Evolutionary conservation across 2,113 vertebrate genomes (phyloP), one percentile per base, ranked within the genome.

Genomic region (Neogale vison): DNA sequence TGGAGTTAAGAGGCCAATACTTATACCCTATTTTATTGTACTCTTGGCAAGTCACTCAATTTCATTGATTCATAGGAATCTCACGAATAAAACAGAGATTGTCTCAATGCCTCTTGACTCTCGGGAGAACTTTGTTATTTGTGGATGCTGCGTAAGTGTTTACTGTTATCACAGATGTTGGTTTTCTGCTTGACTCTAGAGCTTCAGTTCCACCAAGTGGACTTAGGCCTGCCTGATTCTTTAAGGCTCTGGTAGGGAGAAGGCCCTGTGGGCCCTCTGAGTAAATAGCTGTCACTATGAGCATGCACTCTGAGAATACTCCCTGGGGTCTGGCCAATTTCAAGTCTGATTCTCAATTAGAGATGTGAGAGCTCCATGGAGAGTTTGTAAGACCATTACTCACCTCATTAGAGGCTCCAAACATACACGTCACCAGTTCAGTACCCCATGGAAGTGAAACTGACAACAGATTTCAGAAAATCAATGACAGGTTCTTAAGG

Each of bases 391-490:
- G 31, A 74, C 20, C n/a, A 90, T 88, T 52, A 88, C n/a, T 42
- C 39, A 76, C 71, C 39, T 72, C 87, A 81, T 83, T 55, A 90
- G 84, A 50, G 12, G 67, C 59, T 95, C 94, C 45, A 93, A 89
- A 86, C 15, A 11, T 15, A 69, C n/a, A 57, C 61, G 13, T 31
- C 72, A 21, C 52, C 72, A 29, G 31, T 86, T 95, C 55, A 34
- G 26, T 15, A 10, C 45, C 63, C 89, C 6, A 24, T 0, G 0
- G 82, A 92, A 93, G 89, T 93, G 91, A 92, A 97, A 95, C 88
- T 93, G 85, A 67, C n/a, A 93, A 92, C 61, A 80, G n/a, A 69
- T 94, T 94, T 94, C 76, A 93, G 85, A 98, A 95, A 88, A 74
- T 74, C 34, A 36, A 31, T 59, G 88, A 24, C 52, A 65, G 23